phyloP scores from a whole-genome alignment of 1,140 invertebrate species.

The Lepidurus apus region DNA sequence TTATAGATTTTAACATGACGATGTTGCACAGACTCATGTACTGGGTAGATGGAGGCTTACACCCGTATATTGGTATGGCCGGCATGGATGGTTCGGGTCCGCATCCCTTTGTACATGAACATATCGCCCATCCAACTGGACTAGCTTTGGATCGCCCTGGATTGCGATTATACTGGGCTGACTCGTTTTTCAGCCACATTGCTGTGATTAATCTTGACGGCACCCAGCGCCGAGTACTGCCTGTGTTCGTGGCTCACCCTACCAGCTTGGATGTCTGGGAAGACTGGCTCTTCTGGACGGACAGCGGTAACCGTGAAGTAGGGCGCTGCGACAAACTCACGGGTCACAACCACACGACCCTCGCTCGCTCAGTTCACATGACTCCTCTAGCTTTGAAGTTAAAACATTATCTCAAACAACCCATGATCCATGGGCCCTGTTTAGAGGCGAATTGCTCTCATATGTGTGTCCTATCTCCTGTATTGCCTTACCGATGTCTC shows the following conservation, averaged over 20 bases:
- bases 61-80: constrained; percentile 53
- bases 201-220: constrained; percentile 45
- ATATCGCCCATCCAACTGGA: constrained; percentile 55
- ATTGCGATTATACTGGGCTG: constrained; percentile 54
- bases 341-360: constrained; percentile 38
- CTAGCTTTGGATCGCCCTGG: constrained; percentile 49
- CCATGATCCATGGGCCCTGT: not conserved
- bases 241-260: constrained; percentile 46
- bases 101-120: constrained; percentile 47
- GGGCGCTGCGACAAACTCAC: constrained; percentile 52
- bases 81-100: constrained; percentile 54
- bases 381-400: constrained; percentile 54
- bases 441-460: constrained; percentile 24
- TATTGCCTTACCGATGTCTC: constrained; percentile 11
- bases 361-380: not conserved
- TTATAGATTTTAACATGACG: no score
- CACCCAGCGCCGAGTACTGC: constrained; percentile 43
- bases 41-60: constrained; percentile 56
- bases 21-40: constrained; percentile 42
- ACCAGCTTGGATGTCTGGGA: constrained; percentile 47
- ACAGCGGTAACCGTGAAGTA: constrained; percentile 53
- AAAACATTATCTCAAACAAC: constrained; percentile 69
- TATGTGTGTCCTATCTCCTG: constrained; percentile 29
- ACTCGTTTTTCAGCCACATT: constrained; percentile 50
- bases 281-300: constrained; percentile 55